Evolutionary conservation across 2,797 vertebrate genomes (phyloP), one percentile per base, ranked within the genome.

Genomic region (Intellagama lesueurii): DNA sequence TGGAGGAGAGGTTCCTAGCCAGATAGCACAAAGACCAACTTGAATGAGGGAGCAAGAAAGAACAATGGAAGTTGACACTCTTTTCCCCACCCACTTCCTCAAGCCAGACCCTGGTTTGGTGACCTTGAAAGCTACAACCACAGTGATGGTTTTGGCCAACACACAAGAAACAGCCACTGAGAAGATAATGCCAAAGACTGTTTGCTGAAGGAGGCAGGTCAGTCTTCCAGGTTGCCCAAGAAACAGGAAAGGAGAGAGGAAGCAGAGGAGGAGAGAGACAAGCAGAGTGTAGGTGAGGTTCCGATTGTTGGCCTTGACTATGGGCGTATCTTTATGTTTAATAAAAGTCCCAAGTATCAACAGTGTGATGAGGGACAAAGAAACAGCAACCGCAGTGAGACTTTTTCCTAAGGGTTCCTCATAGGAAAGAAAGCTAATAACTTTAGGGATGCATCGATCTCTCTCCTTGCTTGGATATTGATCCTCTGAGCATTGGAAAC

Each of bases 221-320:
- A 81, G 2, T 26, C 32, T 81, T 9, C n/a, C 22, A 32, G 80
- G 80, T 8, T 26, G 14, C 8, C 32, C 56, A 40, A 81, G 22
- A 11, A 81, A 81, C 3, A 81, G 28, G n/a, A 81, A 66, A 64
- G 56, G 11, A 40, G 56, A 81, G 0, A 66, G 19, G 22, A 81
- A 66, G 80, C 56, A 40, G 80, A 81, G 22, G n/a, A 81, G 22
- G 32, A 66, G 80, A 22, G 56, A 35, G 22, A 81, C 24, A n/a
- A 81, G 81, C 24, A 69, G 81, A 4, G 7, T 69, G 64, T 83
- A 83, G 35, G 64, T 83, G 64, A 83, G 35, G 4, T 83, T 12
- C 64, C 35, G 81, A 7, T 83, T 68, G 81, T 83, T 83, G 9
- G 81, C 81, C 12, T 69, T 83, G 35, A 83, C 81, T 68, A 83